A percentile compares a stretch with the other conserved stretches of the same genome.
phyloP scores from a whole-genome alignment of 2,113 vertebrate species.

The Eleginops maclovinus region DNA sequence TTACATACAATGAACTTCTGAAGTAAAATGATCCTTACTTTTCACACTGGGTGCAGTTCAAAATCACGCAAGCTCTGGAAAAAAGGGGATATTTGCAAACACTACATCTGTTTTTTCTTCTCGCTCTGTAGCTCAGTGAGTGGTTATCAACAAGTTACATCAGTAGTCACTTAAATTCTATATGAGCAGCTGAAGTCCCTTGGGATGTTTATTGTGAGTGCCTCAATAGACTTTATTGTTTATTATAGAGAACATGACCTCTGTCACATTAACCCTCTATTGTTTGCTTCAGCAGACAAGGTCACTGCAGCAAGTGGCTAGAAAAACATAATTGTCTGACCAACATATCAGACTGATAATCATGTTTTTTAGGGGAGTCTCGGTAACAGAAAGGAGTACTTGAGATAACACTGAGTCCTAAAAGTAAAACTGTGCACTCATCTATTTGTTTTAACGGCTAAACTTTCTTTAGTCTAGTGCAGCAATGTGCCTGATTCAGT shows the following conservation, averaged over 20 bases:
- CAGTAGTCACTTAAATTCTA: conserved; percentile 31
- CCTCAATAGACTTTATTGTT: conserved; percentile 74
- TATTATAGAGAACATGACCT: conserved; percentile 64
- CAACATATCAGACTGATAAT: conserved; percentile 59
- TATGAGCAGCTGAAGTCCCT: conserved; percentile 45
- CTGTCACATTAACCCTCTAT: conserved; percentile 64
- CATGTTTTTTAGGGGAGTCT: conserved; percentile 6
- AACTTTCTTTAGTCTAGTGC: neutral
- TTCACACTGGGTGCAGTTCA: neutral
- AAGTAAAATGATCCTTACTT: neutral
- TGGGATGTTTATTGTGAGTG: conserved; percentile 71
- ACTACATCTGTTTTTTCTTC: conserved; percentile 13
- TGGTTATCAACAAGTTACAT: conserved; percentile 55
- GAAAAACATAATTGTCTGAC: conserved; percentile 43
- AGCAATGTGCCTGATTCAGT: neutral
- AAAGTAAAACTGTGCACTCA: neutral
- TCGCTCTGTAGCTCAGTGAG: conserved; percentile 13
- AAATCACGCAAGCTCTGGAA: neutral
- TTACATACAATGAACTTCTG: neutral
- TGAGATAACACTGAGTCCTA: neutral
- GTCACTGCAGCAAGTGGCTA: conserved; percentile 45
- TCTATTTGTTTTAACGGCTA: no score
- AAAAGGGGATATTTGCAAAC: neutral
- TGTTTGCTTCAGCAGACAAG: conserved; percentile 44
- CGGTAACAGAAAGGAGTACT: neutral